These are phyloP conservation scores for Sylvia atricapilla DNA, from an alignment of 2,113 vertebrate genomes.

Conservation along the genomic window DNA sequence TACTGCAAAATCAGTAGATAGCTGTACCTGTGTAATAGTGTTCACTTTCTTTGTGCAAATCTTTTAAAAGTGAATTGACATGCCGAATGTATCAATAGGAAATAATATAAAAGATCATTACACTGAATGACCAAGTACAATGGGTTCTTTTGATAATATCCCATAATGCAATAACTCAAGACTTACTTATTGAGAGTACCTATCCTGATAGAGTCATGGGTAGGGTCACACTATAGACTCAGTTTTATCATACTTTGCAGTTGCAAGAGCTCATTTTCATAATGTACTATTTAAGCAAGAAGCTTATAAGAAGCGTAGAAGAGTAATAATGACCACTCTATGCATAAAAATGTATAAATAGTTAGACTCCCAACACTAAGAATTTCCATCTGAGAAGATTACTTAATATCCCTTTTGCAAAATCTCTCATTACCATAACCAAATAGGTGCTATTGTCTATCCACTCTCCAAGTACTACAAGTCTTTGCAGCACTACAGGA, in stretches of 20 bases:
- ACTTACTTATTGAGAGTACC: constrained; percentile 55
- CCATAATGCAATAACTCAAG: constrained; percentile 72
- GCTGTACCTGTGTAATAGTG: constrained; percentile 70
- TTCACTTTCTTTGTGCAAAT: constrained; percentile 72
- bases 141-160: constrained; percentile 65
- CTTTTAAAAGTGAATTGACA: constrained; percentile 74
- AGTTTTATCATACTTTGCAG: constrained; percentile 60
- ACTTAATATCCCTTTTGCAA: constrained; percentile 42
- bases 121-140: constrained; percentile 70
- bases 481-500: constrained; percentile 1
- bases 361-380: constrained; percentile 41
- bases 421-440: constrained; percentile 50
- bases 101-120: constrained; percentile 78
- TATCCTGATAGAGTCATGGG: constrained; percentile 55
- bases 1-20: constrained; percentile 76
- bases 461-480: neutral
- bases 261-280: constrained; percentile 67
- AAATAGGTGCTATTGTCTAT: constrained; percentile 48
- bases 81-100: constrained; percentile 70
- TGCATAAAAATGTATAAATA: constrained; percentile 57
- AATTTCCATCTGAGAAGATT: constrained; percentile 61
- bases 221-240: constrained; percentile 50
- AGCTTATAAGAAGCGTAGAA: constrained; percentile 57
- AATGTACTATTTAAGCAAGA: constrained; percentile 66
- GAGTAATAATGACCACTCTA: constrained; percentile 60